Conservation (phyloP, 2,113 vertebrate species). For the Dissostichus mawsoni region DNA sequence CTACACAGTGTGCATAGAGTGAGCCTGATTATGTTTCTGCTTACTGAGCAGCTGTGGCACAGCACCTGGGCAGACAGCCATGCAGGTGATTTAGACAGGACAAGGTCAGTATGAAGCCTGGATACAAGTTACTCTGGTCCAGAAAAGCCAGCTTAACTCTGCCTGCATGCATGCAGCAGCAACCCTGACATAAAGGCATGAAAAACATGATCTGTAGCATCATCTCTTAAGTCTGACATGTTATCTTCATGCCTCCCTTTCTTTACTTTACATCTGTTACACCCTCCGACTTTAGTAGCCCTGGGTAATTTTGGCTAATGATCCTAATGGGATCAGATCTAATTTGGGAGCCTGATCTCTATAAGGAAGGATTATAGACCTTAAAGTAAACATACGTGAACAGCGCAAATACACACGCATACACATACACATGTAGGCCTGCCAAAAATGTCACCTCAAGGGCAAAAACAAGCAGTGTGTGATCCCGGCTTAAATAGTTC, state of each 20-base stretch:
- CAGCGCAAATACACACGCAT: slow-evolving; percentile 5
- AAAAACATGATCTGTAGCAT: background rate
- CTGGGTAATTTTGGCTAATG: slow-evolving; percentile 60
- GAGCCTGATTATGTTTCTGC: slow-evolving; percentile 51
- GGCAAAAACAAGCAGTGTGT: background rate
- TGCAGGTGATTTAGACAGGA: slow-evolving; percentile 67
- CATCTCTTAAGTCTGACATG: background rate
- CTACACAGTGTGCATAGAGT: slow-evolving; percentile 25
- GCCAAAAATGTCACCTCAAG: slow-evolving; percentile 1
- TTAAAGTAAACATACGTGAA: slow-evolving; percentile 40
- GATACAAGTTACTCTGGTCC: slow-evolving; percentile 1
- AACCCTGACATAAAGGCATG: background rate
- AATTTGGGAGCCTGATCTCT: slow-evolving; percentile 72
- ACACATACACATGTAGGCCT: background rate
- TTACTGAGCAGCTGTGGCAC: slow-evolving; percentile 60
- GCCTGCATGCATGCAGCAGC: background rate
- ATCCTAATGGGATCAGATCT: slow-evolving; percentile 80
- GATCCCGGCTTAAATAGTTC: background rate
- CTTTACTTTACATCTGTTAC: slow-evolving; percentile 27
- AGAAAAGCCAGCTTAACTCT: background rate
- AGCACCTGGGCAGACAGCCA: slow-evolving; percentile 53
- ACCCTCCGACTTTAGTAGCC: slow-evolving; percentile 33
- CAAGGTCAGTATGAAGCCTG: slow-evolving; percentile 61
- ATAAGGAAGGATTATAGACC: slow-evolving; percentile 65
- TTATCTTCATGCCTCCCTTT: background rate